These are phyloP conservation scores for Tanypteryx hageni DNA, from an alignment of 2,888 invertebrate species.

Conservation along the genomic window DNA sequence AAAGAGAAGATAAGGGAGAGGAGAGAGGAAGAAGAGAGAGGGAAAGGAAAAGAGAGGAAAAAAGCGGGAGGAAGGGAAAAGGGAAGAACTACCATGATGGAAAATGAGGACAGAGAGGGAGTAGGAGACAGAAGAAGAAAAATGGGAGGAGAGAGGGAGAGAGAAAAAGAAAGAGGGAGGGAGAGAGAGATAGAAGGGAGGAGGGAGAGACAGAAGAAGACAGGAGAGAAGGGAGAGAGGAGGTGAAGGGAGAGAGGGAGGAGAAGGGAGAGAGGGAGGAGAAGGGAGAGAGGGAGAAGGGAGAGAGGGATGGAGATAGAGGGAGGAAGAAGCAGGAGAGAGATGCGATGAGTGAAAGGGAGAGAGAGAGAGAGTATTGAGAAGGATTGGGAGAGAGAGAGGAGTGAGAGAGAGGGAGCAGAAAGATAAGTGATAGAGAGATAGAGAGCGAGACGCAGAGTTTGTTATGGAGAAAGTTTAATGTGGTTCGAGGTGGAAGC, in stretches of 20 bases:
- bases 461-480: conserved; percentile 11
- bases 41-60: neutral
- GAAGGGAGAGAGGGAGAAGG: neutral
- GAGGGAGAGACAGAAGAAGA: neutral
- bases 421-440: neutral
- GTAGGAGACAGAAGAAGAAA: neutral
- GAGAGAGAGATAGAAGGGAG: neutral
- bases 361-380: neutral
- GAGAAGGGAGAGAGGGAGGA: too few relatives aligned
- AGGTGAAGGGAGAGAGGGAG: neutral
- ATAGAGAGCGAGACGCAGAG: neutral
- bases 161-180: neutral
- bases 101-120: neutral
- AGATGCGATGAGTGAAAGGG: neutral
- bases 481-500: neutral
- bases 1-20: too few relatives aligned
- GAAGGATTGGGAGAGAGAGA: neutral
- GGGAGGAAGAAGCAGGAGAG: neutral
- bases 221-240: neutral
- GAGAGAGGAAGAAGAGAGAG: neutral
- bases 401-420: neutral
- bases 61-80: neutral
- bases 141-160: neutral
- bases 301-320: too few relatives aligned
- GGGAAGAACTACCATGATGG: too few relatives aligned